Conservation (phyloP, 2,888 invertebrate species). For the Philereme transversata region DNA sequence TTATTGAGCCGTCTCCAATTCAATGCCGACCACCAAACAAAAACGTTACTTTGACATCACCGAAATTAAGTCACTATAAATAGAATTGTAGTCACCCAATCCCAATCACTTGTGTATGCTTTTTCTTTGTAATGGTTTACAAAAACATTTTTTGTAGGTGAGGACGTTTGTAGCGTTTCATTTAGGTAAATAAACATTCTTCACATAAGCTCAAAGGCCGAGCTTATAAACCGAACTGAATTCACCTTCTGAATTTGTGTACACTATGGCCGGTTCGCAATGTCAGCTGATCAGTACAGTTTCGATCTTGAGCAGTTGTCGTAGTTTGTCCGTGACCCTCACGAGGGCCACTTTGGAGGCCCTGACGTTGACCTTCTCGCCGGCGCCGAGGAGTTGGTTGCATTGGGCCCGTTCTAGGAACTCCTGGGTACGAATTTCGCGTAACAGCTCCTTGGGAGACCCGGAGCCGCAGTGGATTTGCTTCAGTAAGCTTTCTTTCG, state of each 20-base stretch:
- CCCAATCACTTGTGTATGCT: too few species aligned
- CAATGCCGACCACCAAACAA: not conserved
- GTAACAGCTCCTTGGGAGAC: conserved; percentile 76
- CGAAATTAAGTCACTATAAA: too few species aligned
- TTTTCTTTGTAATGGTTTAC: too few species aligned
- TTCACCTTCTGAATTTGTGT: conserved; percentile 23
- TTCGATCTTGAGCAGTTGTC: conserved; percentile 92
- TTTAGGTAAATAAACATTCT: too few species aligned
- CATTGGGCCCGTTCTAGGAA: conserved; percentile 92
- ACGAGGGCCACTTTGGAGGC: conserved; percentile 92
- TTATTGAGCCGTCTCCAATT: conserved; percentile 60
- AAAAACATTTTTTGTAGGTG: too few species aligned
- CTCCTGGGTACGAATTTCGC: conserved; percentile 91
- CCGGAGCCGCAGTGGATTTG: conserved; percentile 87
- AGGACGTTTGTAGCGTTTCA: too few species aligned
- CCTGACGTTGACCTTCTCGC: conserved; percentile 91
- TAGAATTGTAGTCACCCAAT: too few species aligned
- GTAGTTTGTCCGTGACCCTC: conserved; percentile 92
- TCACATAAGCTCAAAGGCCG: too few species aligned
- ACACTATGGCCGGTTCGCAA: conserved; percentile 31
- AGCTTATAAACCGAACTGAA: conserved; percentile 15
- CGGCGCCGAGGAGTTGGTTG: conserved; percentile 90
- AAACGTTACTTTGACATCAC: too few species aligned
- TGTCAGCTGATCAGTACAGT: conserved; percentile 88
- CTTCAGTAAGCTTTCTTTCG: conserved; percentile 90